Evolutionary conservation across 2,113 vertebrate genomes (phyloP).

Genomic region (Morone chrysops): DNA sequence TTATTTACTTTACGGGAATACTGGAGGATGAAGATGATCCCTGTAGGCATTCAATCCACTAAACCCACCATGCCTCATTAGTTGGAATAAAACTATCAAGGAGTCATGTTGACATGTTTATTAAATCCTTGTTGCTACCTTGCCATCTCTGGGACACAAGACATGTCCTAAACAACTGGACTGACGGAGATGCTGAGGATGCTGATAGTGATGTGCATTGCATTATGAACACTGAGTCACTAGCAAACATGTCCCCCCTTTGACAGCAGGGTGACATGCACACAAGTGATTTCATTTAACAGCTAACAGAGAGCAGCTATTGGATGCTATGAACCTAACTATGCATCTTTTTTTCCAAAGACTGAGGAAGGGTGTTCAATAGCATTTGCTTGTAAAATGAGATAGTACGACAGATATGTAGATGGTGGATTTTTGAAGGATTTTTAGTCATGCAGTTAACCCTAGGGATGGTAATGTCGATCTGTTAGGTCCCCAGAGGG

Average conservation of each 20-base stretch:
- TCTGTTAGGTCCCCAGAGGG: not conserved
- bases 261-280: not conserved
- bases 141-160: not conserved
- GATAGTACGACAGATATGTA: not conserved
- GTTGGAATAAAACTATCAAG: not conserved
- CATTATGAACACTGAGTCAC: not conserved
- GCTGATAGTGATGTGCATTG: not conserved
- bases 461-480: not conserved
- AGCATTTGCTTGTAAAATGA: not conserved
- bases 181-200: not conserved
- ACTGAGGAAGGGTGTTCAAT: not conserved
- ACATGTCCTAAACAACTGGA: not conserved
- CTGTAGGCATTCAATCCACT: not conserved
- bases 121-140: not conserved
- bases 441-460: not conserved
- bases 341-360: not conserved
- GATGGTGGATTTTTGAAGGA: not conserved
- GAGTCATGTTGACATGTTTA: not conserved
- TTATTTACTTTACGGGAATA: not conserved
- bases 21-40: not conserved
- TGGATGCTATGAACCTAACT: not conserved
- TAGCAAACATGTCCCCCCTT: no score
- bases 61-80: not conserved
- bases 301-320: not conserved
- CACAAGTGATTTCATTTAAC: not conserved